Evolutionary conservation across 2,797 vertebrate species (phyloP), one percentile per base, ranked within the genome.

Genomic region (Mycteria americana): DNA sequence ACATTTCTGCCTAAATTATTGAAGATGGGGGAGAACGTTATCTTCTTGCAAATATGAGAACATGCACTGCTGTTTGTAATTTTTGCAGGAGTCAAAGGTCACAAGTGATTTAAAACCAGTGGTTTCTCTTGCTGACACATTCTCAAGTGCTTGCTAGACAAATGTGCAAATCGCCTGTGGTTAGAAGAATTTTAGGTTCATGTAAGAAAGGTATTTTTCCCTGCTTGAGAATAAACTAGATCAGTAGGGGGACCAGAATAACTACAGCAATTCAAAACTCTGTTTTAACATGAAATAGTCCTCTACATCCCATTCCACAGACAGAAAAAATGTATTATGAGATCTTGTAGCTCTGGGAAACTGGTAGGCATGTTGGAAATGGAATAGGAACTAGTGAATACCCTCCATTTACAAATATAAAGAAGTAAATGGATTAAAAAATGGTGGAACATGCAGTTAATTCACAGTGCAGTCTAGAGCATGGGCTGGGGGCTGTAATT

Each of bases 211-310:
- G 17, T 77, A 21, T 86, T 93, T 73, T 84, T 72, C 57, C 92
- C 70, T 79, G 28, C 83, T 88, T 94, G 69, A 94, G 45, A 79
- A 84, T 94, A 90, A 97, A 85, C 23, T 57, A 37, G 23, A 91
- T 91, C 94, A 64, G 25, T 53, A 85, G 45, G 45, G 48, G 24
- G 70, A 91, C 74, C 30, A 76, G 70, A 89, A 62, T 78, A 82
- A 77, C 30, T 59, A 35, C 30, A 79, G 77, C 74, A 93, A 72
- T 94, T 96, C 92, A 84, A 2, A 96, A 92, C 76, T 94, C 60
- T 60, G 70, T 86, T 97, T 83, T 75, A 83, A 88, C 33, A 31
- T 68, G 60, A 91, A 95, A 83, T 79, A 89, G 69, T 82, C 46
- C 41, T 91, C 78, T 84, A 53, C 5, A 35, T 72, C 24, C 69